These are phyloP conservation scores for Amphilophus citrinellus DNA, from an alignment of 2,113 vertebrate species.

Conservation along the genomic window DNA sequence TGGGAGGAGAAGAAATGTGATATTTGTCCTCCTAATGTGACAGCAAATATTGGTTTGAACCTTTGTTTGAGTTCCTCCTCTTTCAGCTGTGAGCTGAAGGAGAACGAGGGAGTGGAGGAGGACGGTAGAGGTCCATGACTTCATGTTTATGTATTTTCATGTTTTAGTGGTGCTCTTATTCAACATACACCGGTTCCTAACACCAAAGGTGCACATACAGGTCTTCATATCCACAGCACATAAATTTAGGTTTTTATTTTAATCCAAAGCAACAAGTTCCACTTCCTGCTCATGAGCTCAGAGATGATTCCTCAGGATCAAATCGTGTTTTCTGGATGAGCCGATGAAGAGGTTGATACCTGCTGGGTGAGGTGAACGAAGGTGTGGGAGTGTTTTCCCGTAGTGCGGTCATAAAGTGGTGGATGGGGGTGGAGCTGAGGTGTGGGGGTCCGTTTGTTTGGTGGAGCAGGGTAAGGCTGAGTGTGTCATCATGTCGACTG, in stretches of 20 bases:
- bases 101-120: background rate
- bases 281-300: background rate
- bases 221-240: background rate
- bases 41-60: conserved; percentile 76
- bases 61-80: conserved; percentile 70
- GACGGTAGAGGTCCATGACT: background rate
- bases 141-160: background rate
- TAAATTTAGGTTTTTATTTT: background rate
- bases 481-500: background rate
- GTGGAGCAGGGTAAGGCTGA: background rate
- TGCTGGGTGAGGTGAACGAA: background rate
- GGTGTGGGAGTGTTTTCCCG: conserved; percentile 49
- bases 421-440: conserved; percentile 30
- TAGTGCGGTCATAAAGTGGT: conserved; percentile 57
- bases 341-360: background rate
- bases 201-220: background rate
- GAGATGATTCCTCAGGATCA: background rate
- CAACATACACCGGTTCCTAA: background rate
- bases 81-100: conserved; percentile 36
- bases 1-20: conserved; percentile 9
- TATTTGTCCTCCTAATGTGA: conserved; percentile 67
- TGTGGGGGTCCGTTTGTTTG: background rate
- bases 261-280: background rate
- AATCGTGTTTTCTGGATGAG: too few species aligned
- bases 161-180: background rate